These are phyloP conservation scores for Dipus sagitta DNA, from an alignment of 2,797 vertebrate species.

Conservation along the genomic window DNA sequence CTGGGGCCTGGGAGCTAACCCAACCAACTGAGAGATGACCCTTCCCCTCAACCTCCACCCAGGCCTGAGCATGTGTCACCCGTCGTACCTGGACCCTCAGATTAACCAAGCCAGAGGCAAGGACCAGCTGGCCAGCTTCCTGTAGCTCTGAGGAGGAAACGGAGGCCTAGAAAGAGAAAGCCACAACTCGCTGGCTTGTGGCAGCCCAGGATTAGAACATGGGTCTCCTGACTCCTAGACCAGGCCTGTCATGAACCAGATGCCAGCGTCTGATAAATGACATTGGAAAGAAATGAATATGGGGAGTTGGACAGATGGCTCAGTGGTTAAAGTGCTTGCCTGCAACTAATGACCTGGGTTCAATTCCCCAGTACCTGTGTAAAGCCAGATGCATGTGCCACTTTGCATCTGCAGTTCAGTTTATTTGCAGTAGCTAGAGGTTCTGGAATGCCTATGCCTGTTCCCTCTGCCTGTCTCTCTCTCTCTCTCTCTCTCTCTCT, in stretches of 20 bases:
- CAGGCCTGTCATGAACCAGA: background rate
- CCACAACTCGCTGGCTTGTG: background rate
- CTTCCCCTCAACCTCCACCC: no score
- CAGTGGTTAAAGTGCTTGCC: no score
- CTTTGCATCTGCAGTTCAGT: no score
- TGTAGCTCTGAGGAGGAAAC: conserved; percentile 23
- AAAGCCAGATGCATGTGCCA: no score
- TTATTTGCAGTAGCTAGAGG: no score
- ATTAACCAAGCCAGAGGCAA: background rate
- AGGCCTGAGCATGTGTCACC: background rate
- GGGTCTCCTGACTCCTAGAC: background rate
- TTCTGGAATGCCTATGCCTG: no score
- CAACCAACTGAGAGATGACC: no score
- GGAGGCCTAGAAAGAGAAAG: background rate
- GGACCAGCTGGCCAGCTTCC: background rate
- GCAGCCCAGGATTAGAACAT: background rate
- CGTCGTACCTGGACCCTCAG: background rate
- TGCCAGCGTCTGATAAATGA: background rate
- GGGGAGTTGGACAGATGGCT: no score
- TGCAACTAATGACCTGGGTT: no score
- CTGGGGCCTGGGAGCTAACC: background rate
- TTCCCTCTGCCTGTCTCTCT: no score
- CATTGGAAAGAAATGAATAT: background rate
- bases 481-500: no score
- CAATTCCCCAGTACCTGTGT: no score